Evolutionary conservation across 2,888 invertebrate species (phyloP).

Genomic region (Oxyteleia sp.): DNA sequence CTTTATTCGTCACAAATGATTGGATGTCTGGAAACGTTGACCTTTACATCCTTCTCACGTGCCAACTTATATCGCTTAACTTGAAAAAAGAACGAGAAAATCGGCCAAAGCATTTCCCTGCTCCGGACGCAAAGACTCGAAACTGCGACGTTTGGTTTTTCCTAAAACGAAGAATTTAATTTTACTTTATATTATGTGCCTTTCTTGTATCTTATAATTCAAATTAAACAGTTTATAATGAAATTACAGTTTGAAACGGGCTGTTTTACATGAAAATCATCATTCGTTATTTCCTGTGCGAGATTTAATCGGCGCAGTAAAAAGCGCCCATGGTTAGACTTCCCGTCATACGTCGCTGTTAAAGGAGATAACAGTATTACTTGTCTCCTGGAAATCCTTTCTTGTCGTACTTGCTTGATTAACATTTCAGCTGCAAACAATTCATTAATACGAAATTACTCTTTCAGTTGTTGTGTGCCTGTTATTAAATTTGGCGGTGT

Average conservation of each 20-base stretch:
- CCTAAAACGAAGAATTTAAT: too few relatives aligned
- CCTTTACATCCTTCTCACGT: slow-evolving; percentile 42
- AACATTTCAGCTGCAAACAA: slow-evolving; percentile 2
- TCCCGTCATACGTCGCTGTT: slow-evolving; percentile 48
- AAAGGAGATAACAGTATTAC: slow-evolving; percentile 23
- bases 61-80: slow-evolving; percentile 22
- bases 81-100: slow-evolving; percentile 26
- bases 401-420: slow-evolving; percentile 9
- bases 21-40: slow-evolving; percentile 48
- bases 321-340: slow-evolving; percentile 36
- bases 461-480: too few relatives aligned
- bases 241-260: neutral
- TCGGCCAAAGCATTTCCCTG: slow-evolving; percentile 27
- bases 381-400: slow-evolving; percentile 10
- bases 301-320: slow-evolving; percentile 34
- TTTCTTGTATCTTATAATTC: too few relatives aligned
- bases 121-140: slow-evolving; percentile 29
- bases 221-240: neutral
- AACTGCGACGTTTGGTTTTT: neutral
- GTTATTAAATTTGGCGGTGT: too few relatives aligned
- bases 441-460: slow-evolving; percentile 3
- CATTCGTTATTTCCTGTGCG: slow-evolving; percentile 19
- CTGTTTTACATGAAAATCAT: slow-evolving; percentile 11
- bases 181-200: too few relatives aligned
- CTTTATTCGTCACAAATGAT: slow-evolving; percentile 60